A percentile compares a stretch with the other conserved stretches of the same genome.
These are phyloP conservation scores for Resseliella maxima DNA, from an alignment of 2,888 invertebrate genomes.

Conservation along the genomic window DNA sequence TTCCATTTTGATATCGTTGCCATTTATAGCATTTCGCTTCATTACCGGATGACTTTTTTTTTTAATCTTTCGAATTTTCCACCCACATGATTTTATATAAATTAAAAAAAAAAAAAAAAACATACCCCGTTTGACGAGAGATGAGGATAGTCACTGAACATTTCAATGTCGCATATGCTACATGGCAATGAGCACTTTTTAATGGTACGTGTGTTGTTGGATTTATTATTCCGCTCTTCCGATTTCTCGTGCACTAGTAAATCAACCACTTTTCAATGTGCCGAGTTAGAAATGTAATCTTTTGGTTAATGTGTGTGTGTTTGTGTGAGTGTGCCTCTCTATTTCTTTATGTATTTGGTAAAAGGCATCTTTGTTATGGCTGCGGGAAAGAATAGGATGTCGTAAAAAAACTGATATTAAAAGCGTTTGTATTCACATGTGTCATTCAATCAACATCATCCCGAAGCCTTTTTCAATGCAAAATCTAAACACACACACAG, in stretches of 20 bases:
- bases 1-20: slow-evolving; percentile 25
- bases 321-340: no score
- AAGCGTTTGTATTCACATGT: slow-evolving; percentile 41
- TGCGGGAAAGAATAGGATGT: slow-evolving; percentile 6
- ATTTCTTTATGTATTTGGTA: neutral
- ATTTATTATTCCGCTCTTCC: slow-evolving; percentile 28
- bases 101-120: slow-evolving; percentile 28
- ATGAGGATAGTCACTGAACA: no score
- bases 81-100: slow-evolving; percentile 45
- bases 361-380: slow-evolving; percentile 39
- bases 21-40: neutral
- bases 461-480: slow-evolving; percentile 19
- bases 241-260: neutral
- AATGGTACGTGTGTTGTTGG: slow-evolving; percentile 23
- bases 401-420: slow-evolving; percentile 30
- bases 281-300: neutral
- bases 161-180: neutral
- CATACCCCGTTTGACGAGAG: slow-evolving; percentile 30
- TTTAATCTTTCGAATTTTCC: slow-evolving; percentile 51
- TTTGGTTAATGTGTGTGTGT: no score
- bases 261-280: neutral
- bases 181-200: slow-evolving; percentile 25
- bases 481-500: neutral
- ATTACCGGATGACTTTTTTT: neutral
- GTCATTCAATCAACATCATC: slow-evolving; percentile 51